These are phyloP conservation scores for Megalopta genalis DNA, from an alignment of 1,140 invertebrate genomes.

Conservation along the genomic window DNA sequence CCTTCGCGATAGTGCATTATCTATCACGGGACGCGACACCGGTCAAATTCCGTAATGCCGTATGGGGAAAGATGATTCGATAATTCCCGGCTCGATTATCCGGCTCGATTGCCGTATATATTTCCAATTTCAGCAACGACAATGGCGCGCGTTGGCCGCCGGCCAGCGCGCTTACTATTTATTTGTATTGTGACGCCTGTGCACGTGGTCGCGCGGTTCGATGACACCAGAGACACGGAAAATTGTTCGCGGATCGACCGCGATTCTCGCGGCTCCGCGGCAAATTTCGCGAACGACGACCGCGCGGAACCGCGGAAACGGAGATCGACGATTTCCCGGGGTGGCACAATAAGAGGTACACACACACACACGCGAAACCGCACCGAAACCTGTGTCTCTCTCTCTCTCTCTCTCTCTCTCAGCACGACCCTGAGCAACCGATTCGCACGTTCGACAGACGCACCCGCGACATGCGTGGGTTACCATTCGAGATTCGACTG, in stretches of 20 bases:
- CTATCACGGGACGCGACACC: background rate
- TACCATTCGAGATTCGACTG: constrained; percentile 62
- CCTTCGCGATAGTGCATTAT: background rate
- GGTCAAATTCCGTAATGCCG: background rate
- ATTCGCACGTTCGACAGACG: constrained; percentile 15
- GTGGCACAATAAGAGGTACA: too few relatives aligned
- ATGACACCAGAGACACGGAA: constrained; percentile 51
- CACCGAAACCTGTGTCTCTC: background rate
- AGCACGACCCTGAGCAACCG: background rate
- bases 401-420: too few relatives aligned
- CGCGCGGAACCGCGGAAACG: too few relatives aligned
- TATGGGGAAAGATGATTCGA: background rate
- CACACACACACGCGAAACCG: background rate
- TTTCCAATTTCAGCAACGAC: constrained; percentile 60
- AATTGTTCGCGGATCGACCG: constrained; percentile 32
- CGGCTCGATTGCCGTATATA: constrained; percentile 34
- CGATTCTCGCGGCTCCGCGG: constrained; percentile 8
- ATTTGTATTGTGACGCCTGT: constrained; percentile 63
- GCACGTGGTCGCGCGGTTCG: constrained; percentile 59
- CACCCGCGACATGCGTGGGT: constrained; percentile 57
- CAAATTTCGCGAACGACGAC: background rate
- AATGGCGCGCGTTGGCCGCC: constrained; percentile 54
- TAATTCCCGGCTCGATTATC: constrained; percentile 25
- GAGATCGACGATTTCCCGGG: too few relatives aligned
- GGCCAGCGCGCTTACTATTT: constrained; percentile 64